A percentile compares a stretch with the other conserved stretches of the same genome.
Evolutionary conservation across 35 echinoderm and acorn worm genomes (phyloP).

Genomic region (Hemicentrotus pulcherrimus): DNA sequence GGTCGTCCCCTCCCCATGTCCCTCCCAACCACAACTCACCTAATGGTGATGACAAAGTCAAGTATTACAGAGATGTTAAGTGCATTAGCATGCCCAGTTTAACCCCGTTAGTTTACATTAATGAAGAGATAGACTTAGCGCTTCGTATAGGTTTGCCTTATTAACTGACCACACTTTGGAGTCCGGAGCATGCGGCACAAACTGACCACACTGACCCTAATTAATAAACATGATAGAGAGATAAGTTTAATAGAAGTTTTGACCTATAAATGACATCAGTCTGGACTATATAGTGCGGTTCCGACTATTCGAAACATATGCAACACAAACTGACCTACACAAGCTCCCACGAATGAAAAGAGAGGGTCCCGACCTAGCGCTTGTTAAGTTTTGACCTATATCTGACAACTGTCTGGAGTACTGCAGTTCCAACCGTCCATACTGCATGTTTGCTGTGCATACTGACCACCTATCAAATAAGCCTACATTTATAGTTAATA

Average conservation of each 20-base stretch:
- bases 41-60: constrained; percentile 39
- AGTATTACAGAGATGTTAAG: constrained; percentile 26
- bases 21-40: neutral
- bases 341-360: too few species aligned
- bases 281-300: too few species aligned
- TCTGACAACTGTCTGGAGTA: neutral
- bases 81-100: neutral
- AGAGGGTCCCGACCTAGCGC: neutral
- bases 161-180: neutral
- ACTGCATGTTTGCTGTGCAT: neutral
- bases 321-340: too few species aligned
- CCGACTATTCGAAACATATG: too few species aligned
- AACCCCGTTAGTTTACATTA: neutral
- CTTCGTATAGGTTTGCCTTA: neutral
- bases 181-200: neutral
- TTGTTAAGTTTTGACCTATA: neutral
- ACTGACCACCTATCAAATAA: neutral
- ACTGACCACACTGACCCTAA: neutral
- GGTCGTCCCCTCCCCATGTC: neutral
- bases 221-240: neutral
- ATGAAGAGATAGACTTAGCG: neutral
- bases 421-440: neutral
- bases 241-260: too few species aligned
- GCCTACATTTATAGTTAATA: too few species aligned
- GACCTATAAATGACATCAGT: too few species aligned